These are phyloP conservation scores for Oedothorax gibbosus DNA, from an alignment of 1,140 invertebrate genomes.

Conservation along the genomic window DNA sequence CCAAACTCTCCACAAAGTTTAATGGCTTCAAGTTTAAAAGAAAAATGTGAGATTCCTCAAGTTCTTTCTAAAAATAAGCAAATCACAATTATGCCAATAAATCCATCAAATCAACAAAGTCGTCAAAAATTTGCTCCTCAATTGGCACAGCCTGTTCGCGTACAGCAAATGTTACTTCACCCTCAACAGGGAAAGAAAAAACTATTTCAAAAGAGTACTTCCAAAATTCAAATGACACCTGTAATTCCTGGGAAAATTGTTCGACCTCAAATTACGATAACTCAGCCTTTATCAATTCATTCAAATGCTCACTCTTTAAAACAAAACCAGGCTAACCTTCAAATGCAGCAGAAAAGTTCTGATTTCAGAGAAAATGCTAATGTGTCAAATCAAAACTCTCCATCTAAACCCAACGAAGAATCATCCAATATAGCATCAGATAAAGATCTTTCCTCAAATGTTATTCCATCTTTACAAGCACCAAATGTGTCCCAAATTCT, in stretches of 20 bases:
- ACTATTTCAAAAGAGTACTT: constrained; percentile 31
- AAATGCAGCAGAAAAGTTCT: constrained; percentile 3
- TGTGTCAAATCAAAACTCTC: constrained; percentile 27
- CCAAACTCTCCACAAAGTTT: constrained; percentile 35
- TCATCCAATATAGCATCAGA: neutral
- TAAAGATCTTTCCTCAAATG: neutral
- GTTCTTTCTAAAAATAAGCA: constrained; percentile 53
- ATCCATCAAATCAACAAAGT: constrained; percentile 50
- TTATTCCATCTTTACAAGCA: neutral
- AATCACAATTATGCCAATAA: constrained; percentile 56
- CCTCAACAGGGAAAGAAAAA: constrained; percentile 55
- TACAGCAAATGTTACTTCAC: constrained; percentile 56
- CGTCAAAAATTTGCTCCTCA: constrained; percentile 55
- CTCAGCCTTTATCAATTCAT: constrained; percentile 30
- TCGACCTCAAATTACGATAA: constrained; percentile 52
- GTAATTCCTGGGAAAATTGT: constrained; percentile 34
- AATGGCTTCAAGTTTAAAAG: constrained; percentile 12
- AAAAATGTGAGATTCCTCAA: constrained; percentile 55
- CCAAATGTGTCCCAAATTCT: constrained; percentile 24
- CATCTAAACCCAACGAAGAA: constrained; percentile 9
- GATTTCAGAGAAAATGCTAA: constrained; percentile 22
- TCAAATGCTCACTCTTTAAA: constrained; percentile 12
- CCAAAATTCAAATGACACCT: constrained; percentile 48
- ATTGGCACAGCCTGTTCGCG: constrained; percentile 52
- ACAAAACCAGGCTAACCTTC: neutral